A percentile compares a stretch with the other conserved stretches of the same genome.
Evolutionary conservation across 2,888 invertebrate species (phyloP).

Genomic region (Eueremaeus valkanovi): DNA sequence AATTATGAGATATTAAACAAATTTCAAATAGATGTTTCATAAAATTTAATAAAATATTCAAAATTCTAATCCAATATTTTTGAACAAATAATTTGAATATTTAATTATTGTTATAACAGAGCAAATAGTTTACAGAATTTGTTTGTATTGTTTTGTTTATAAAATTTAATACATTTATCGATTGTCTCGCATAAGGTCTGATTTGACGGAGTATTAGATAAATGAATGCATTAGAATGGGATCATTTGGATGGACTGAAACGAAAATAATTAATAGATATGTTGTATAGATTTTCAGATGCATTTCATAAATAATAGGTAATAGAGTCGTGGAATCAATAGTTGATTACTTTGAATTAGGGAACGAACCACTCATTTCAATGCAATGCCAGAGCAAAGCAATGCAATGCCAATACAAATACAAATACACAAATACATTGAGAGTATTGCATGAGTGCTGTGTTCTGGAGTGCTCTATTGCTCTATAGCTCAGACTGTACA

Average conservation of each 20-base stretch:
- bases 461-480: too few species aligned
- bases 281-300: conserved; percentile 19
- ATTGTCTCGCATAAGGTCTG: neutral
- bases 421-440: neutral
- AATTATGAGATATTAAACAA: too few species aligned
- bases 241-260: neutral
- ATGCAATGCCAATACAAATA: too few species aligned
- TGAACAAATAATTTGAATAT: too few species aligned
- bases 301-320: conserved; percentile 25
- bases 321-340: conserved; percentile 27
- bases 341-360: conserved; percentile 32
- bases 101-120: too few species aligned
- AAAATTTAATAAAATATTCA: too few species aligned
- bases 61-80: too few species aligned
- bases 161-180: conserved; percentile 1
- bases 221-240: neutral
- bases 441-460: too few species aligned
- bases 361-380: neutral
- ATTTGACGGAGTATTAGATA: neutral
- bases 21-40: too few species aligned
- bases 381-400: neutral
- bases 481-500: too few species aligned
- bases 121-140: too few species aligned
- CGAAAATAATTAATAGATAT: neutral
- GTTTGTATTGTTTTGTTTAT: too few species aligned